phyloP scores from a whole-genome alignment of 1,140 invertebrate genomes.

The Caenorhabditis brenneri region DNA sequence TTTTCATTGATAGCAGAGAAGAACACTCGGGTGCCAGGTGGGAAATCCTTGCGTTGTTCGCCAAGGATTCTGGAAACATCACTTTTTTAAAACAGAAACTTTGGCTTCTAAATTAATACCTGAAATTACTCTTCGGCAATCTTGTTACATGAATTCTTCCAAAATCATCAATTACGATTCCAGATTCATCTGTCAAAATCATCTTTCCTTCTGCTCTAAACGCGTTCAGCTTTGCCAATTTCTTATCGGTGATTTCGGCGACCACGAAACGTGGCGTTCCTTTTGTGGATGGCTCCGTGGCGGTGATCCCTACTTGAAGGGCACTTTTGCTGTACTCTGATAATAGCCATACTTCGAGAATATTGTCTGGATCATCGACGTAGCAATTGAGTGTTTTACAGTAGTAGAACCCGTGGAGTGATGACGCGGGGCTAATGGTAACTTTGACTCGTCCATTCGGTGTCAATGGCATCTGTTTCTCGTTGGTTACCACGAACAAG shows the following conservation, averaged over 20 bases:
- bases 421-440: not conserved
- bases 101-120: not conserved
- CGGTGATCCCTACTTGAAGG: not conserved
- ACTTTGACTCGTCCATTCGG: not conserved
- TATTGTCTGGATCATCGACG: constrained; percentile 1
- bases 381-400: not conserved
- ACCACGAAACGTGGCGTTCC: not conserved
- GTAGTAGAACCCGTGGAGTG: not conserved
- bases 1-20: too few relatives aligned
- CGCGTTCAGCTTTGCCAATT: not conserved
- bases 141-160: not conserved
- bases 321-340: not conserved
- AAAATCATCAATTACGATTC: not conserved
- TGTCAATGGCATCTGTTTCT: not conserved
- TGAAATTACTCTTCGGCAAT: constrained; percentile 23
- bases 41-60: too few relatives aligned
- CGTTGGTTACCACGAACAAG: not conserved
- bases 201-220: not conserved
- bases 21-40: too few relatives aligned
- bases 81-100: not conserved
- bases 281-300: not conserved
- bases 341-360: not conserved
- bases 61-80: not conserved
- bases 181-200: not conserved
- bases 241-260: not conserved